phyloP scores from a whole-genome alignment of 2,888 invertebrate genomes.

The Cloeon dipterum region DNA sequence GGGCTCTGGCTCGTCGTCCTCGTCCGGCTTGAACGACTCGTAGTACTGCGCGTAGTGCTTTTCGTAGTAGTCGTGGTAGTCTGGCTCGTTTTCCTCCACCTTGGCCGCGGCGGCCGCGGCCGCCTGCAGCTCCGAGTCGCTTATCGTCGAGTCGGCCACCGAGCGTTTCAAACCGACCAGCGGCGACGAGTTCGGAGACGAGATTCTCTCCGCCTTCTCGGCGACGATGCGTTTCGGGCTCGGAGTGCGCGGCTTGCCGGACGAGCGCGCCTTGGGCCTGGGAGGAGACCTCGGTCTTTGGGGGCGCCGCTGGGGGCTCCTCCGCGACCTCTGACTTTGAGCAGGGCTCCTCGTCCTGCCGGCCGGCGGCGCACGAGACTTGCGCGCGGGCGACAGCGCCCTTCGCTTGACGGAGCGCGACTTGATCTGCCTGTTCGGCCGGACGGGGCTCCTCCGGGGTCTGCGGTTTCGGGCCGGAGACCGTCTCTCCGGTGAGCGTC shows the following conservation, averaged over 20 bases:
- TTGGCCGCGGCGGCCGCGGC: too few species aligned
- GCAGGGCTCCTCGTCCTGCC: not conserved
- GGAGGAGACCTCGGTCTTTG: not conserved
- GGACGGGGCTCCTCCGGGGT: too few species aligned
- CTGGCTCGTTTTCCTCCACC: not conserved
- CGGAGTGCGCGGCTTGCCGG: not conserved
- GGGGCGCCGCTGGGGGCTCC: not conserved
- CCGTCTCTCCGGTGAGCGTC: too few species aligned
- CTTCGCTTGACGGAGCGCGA: too few species aligned
- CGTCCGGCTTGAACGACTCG: not conserved
- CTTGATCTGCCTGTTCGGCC: too few species aligned
- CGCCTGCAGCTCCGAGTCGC: conserved; percentile 21
- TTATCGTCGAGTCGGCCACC: conserved; percentile 27
- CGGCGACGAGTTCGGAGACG: not conserved
- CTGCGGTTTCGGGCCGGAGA: too few species aligned
- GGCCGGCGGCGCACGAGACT: not conserved
- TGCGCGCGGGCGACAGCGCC: too few species aligned
- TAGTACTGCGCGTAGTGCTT: not conserved
- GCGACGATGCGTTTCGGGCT: not conserved
- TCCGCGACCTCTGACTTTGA: not conserved
- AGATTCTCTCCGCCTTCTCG: not conserved
- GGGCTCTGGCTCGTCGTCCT: conserved; percentile 1
- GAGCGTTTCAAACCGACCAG: not conserved
- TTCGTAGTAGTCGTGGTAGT: not conserved
- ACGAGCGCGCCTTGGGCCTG: not conserved